Evolutionary conservation across 2,113 vertebrate genomes (phyloP), one percentile per base, ranked within the genome.

Genomic region (Dinomys branickii): DNA sequence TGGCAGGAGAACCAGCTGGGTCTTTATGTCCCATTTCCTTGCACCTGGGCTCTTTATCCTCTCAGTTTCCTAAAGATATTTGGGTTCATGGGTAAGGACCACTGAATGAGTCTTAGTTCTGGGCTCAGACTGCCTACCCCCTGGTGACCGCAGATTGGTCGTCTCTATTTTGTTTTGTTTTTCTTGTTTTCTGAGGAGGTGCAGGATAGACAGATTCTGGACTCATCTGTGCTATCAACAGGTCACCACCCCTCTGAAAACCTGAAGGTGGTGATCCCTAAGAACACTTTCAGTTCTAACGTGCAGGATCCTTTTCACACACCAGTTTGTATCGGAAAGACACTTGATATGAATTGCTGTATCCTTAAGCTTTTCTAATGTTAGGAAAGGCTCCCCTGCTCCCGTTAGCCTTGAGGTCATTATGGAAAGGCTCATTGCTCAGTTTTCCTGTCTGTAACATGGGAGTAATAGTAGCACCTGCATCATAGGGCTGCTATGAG

Each of bases 361-460:
- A 56, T 54, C 41, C 38, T 44, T 30, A 56, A 38, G 35, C 38
- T 54, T 85, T 63, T 59, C 56, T 52, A 22, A 28, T 56, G 20
- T 65, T 71, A 54, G 65, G 33, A 91, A 82, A n/a, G 14, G 28
- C 12, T 73, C 38, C 83, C 50, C 26, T 71, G 56, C 0, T 77
- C 20, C 4, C 44, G n/a, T 54, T 85, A 88, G 93, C 58, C 90
- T 94, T 71, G 38, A 59, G 35, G 50, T 90, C 59, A 59, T 82
- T 82, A 35, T 83, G 90, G 59, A 22, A 65, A 81, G 85, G 24
- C 54, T 67, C 28, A 56, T 28, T 69, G n/a, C 75, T 90, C 35
- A 5, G 63, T 54, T 90, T 95, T 78, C 82, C 83, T 33, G 30
- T 61, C 92, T 92, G 69, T 96, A 59, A 96, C 85, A 50, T 6